Base-by-base conservation (phyloP, 2,888 invertebrate species). In the Omphaloscelis lunosa region DNA sequence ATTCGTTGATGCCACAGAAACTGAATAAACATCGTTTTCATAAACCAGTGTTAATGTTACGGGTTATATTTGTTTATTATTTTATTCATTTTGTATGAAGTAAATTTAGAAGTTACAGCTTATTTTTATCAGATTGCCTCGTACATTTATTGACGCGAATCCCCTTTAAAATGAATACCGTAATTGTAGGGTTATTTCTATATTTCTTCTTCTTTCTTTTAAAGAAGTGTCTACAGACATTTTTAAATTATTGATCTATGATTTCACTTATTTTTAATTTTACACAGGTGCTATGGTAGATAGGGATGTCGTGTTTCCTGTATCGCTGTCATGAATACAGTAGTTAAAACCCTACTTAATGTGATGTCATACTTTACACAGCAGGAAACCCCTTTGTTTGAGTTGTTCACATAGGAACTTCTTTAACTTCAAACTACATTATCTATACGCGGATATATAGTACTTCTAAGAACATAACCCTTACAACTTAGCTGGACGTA, bases 401-500 rank as follows among this genome's bases (percentile, higher is more conserved):
- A 67, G 15, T 41, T 27, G 51, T 11, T 17, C 7, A 51, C 48
- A 51, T 51, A 51, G 48, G 48, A 20, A 7, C 45, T 71, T 58
- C 27, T 58, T 71, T 45, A 74, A 59, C n/a, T 56, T 29, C 6
- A 8, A n/a, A 53, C 12, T 15, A 71, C 29, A 45, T n/a, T 41
- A 51, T 17, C 29, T 23, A 6, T 20, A 20, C 12, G 2, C 45
- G 15, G 9, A 34, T 58, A 58, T 4, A 48, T 20, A 58, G 58
- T 1, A 41, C 9, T 78, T 34, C 67, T 74, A 11, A 72, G 70
- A 81, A 77, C 77, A 82, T 82, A 78, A 82, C 67, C 82, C 77
- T 20, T 51, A 41, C 58, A 75, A 83, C 69, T 87, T 72, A 75
- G 75, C 69, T 67, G 66, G 63, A 84, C 81, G 86, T 90, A 91